Evolutionary conservation across 2,888 invertebrate genomes (phyloP).

Genomic region (Rutpela maculata): DNA sequence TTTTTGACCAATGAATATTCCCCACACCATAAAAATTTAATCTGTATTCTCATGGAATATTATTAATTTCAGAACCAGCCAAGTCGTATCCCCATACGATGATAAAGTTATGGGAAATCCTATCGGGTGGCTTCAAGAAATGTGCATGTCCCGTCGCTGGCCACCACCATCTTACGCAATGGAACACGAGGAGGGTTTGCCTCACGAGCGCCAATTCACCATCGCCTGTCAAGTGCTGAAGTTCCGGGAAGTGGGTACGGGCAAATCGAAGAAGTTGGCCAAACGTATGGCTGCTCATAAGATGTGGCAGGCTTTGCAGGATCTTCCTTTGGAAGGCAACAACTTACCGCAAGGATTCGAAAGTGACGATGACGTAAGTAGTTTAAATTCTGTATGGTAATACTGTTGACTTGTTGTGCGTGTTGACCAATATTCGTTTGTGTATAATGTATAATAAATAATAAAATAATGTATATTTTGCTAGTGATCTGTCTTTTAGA

Average conservation of each 20-base stretch:
- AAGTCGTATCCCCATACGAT: conserved; percentile 80
- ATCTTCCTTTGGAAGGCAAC: conserved; percentile 83
- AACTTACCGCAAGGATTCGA: conserved; percentile 79
- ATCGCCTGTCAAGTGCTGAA: conserved; percentile 93
- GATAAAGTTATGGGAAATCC: conserved; percentile 94
- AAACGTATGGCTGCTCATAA: conserved; percentile 97
- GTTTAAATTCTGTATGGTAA: background rate
- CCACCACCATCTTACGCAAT: conserved; percentile 96
- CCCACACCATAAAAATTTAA: too few species aligned
- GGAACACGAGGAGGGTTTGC: conserved; percentile 90
- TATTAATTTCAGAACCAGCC: conserved; percentile 65
- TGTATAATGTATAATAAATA: too few species aligned
- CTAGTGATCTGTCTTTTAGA: too few species aligned
- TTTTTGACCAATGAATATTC: too few species aligned
- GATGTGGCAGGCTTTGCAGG: conserved; percentile 92
- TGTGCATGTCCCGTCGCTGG: conserved; percentile 97
- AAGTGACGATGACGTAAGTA: conserved; percentile 81
- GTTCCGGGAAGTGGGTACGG: conserved; percentile 89
- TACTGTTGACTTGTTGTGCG: background rate
- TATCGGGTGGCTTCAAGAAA: conserved; percentile 95
- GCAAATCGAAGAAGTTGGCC: conserved; percentile 97
- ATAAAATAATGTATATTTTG: too few species aligned
- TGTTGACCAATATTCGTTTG: too few species aligned
- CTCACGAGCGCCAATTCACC: conserved; percentile 95
- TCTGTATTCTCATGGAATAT: background rate